These are phyloP conservation scores for Aspidiotus rigidus DNA, from an alignment of 2,888 invertebrate genomes.

Conservation along the genomic window DNA sequence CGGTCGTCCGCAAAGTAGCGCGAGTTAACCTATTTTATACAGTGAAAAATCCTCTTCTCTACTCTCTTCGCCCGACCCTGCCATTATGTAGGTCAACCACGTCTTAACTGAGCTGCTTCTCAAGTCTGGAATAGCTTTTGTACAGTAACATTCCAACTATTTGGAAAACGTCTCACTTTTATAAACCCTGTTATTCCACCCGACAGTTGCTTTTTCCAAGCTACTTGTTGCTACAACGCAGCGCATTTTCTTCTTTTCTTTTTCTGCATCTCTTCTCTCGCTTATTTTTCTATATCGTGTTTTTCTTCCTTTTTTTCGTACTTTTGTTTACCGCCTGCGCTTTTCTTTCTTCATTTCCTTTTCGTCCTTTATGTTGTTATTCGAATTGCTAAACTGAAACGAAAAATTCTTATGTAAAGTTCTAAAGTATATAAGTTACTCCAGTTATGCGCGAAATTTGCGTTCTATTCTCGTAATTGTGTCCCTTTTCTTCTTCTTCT, in stretches of 20 bases:
- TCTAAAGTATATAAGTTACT: no score
- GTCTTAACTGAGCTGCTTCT: constrained; percentile 30
- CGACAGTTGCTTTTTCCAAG: constrained; percentile 28
- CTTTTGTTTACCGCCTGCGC: no score
- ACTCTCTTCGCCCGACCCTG: constrained; percentile 7
- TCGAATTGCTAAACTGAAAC: no score
- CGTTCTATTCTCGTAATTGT: no score
- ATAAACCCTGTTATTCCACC: constrained; percentile 24
- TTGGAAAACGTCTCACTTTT: constrained; percentile 32
- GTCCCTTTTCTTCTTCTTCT: no score
- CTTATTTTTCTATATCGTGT: neutral
- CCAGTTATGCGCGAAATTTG: no score
- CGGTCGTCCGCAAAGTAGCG: constrained; percentile 33
- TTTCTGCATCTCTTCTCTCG: neutral
- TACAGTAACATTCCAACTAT: constrained; percentile 30
- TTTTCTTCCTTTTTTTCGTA: neutral
- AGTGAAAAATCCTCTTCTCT: constrained; percentile 28
- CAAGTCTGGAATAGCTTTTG: constrained; percentile 26
- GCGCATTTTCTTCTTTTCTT: constrained; percentile 16
- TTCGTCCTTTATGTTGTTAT: no score
- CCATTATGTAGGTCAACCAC: constrained; percentile 31
- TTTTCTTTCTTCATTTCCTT: no score
- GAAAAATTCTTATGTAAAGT: no score
- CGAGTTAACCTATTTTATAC: constrained; percentile 31
- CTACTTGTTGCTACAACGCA: constrained; percentile 30